These are phyloP conservation scores for Morpho helenor DNA, from an alignment of 2,888 invertebrate genomes.

Conservation along the genomic window DNA sequence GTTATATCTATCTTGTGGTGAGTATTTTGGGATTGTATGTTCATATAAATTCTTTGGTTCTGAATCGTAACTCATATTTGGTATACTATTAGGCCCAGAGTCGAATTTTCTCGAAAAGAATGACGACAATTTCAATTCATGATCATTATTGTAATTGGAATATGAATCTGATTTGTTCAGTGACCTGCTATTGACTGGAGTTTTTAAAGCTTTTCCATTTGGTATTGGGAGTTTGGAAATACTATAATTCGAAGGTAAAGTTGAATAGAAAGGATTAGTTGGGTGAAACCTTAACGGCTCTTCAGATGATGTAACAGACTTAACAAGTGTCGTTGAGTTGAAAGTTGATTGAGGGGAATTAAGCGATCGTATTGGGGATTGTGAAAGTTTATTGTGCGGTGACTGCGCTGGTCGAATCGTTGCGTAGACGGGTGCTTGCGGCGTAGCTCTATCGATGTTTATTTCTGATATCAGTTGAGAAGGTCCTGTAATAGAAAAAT, in stretches of 20 bases:
- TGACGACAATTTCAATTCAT: conserved; percentile 23
- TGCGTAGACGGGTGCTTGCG: conserved; percentile 68
- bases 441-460: conserved; percentile 50
- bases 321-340: conserved; percentile 56
- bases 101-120: conserved; percentile 43
- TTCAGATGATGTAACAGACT: conserved; percentile 47
- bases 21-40: conserved; percentile 24
- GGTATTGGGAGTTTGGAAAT: conserved; percentile 68
- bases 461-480: conserved; percentile 64
- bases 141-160: conserved; percentile 39
- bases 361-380: conserved; percentile 45
- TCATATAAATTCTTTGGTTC: conserved; percentile 19
- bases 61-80: conserved; percentile 44
- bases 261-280: conserved; percentile 73
- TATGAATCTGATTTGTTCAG: conserved; percentile 47
- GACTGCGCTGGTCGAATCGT: conserved; percentile 59
- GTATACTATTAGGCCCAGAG: conserved; percentile 48
- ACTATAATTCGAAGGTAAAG: conserved; percentile 63
- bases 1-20: conserved; percentile 40
- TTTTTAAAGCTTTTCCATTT: conserved; percentile 51
- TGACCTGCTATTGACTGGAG: conserved; percentile 55
- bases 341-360: conserved; percentile 54
- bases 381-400: conserved; percentile 44
- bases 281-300: conserved; percentile 64
- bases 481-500: conserved; percentile 60